These are phyloP conservation scores for Cetonia aurata DNA, from an alignment of 2,888 invertebrate genomes.

Conservation along the genomic window DNA sequence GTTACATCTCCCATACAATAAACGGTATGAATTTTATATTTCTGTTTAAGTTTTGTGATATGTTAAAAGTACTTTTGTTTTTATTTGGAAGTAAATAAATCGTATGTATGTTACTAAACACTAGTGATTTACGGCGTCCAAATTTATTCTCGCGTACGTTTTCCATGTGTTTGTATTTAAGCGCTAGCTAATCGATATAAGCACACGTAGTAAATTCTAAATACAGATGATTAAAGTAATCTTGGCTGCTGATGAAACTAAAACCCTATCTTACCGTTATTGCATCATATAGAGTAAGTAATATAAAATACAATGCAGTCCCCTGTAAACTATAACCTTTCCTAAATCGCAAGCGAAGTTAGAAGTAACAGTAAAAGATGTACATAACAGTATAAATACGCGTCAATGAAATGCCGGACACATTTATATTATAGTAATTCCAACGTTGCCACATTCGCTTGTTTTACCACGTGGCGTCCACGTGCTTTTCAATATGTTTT, in stretches of 20 bases:
- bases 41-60: constrained; percentile 30
- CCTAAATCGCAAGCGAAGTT: not conserved
- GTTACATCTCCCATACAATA: constrained; percentile 24
- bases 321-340: not conserved
- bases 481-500: constrained; percentile 5
- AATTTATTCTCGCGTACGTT: not conserved
- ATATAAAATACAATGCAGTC: not conserved
- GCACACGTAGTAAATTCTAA: too few species aligned
- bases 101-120: constrained; percentile 7
- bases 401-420: not conserved
- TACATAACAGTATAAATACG: not conserved
- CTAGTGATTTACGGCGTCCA: constrained; percentile 7
- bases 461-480: constrained; percentile 12
- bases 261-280: not conserved
- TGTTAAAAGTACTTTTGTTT: constrained; percentile 18
- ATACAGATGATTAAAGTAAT: too few species aligned
- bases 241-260: too few species aligned
- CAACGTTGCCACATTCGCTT: constrained; percentile 10
- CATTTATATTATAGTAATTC: not conserved
- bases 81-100: constrained; percentile 27
- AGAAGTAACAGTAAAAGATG: too few species aligned
- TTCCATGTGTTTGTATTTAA: constrained; percentile 20
- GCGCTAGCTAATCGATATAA: constrained; percentile 3
- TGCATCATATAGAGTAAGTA: not conserved
- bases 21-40: constrained; percentile 39